Evolutionary conservation across 2,888 invertebrate species (phyloP).

Genomic region (Osmoderma eremita): DNA sequence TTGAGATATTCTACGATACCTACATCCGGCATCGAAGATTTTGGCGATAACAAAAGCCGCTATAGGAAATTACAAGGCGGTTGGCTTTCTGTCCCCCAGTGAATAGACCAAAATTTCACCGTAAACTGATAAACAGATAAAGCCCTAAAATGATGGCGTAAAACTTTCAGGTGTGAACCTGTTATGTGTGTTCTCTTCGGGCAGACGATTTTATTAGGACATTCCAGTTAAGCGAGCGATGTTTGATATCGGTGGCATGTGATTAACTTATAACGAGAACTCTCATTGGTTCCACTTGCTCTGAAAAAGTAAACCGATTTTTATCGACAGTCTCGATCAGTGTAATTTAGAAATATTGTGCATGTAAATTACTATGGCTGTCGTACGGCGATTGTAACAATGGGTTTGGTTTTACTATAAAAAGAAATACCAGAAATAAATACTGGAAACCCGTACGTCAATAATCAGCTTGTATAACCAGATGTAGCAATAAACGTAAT

Average conservation of each 20-base stretch:
- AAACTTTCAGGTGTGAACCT: conserved; percentile 35
- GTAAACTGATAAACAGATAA: conserved; percentile 36
- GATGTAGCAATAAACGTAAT: no score
- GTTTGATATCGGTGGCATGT: conserved; percentile 30
- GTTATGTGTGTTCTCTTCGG: conserved; percentile 28
- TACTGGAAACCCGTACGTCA: no score
- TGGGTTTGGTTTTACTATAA: no score
- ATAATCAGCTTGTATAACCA: no score
- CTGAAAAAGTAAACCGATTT: not conserved
- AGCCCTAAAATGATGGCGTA: conserved; percentile 32
- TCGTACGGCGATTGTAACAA: no score
- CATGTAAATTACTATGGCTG: conserved; percentile 1
- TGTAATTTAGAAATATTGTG: conserved; percentile 12
- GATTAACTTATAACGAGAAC: conserved; percentile 22
- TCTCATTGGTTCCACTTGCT: conserved; percentile 1
- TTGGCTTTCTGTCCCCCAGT: conserved; percentile 12
- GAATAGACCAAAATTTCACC: conserved; percentile 34
- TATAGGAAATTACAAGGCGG: conserved; percentile 34
- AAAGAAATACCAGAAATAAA: no score
- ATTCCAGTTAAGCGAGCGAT: conserved; percentile 32
- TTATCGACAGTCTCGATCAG: not conserved
- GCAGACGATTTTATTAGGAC: conserved; percentile 35
- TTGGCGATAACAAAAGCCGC: conserved; percentile 31
- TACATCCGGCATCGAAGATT: conserved; percentile 33
- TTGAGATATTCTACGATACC: conserved; percentile 25